Base-by-base conservation (phyloP, 2,888 invertebrate genomes). In the Hydropsyche betteni region DNA sequence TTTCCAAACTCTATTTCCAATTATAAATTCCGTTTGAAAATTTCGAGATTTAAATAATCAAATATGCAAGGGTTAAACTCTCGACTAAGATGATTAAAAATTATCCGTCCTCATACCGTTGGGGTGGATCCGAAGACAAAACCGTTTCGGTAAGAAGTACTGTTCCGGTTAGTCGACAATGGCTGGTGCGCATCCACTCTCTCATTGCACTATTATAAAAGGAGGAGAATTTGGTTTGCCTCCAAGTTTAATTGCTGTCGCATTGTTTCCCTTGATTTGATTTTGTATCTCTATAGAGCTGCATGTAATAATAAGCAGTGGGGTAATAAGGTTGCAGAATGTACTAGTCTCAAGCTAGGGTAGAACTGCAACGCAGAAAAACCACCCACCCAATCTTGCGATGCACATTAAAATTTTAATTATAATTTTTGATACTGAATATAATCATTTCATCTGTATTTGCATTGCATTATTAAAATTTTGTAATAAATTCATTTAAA, bases 261-360 rank as follows among this genome's bases (percentile, higher is more conserved):
- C 83, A 86, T 87, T 87, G 87, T 87, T 85, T 82, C 82, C 82
- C 80, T 82, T 87, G 87, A 87, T 87, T 87, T 86, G 86, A 87
- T 87, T 85, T 83, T 84, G 84, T 87, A 86, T 87, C 86, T 86
- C 84, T 86, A 83, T 84, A 84, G 84, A 84, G 84, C 75, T 82
- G 76, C 50, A 70, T n/a, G n/a, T 75, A 72, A 68, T 75, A 78
- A 77, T 77, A 79, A 77, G 76, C 76, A 74, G 71, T 74, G 55
- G 74, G 68, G 68, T 77, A 79, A 79, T 77, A 75, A 76, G 79
- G 74, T 74, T 78, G 72, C 72, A 50, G 55, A 55, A 55, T n/a
- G 24, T 55, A 14, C 14, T n/a, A 55, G 14, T 55, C 24, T 44
- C 44, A 44, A 44, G 44, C 44, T 2, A 44, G 44, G 44, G 44